These are phyloP conservation scores for Drosophila subobscura DNA, from an alignment of 1,140 invertebrate genomes.

Conservation along the genomic window DNA sequence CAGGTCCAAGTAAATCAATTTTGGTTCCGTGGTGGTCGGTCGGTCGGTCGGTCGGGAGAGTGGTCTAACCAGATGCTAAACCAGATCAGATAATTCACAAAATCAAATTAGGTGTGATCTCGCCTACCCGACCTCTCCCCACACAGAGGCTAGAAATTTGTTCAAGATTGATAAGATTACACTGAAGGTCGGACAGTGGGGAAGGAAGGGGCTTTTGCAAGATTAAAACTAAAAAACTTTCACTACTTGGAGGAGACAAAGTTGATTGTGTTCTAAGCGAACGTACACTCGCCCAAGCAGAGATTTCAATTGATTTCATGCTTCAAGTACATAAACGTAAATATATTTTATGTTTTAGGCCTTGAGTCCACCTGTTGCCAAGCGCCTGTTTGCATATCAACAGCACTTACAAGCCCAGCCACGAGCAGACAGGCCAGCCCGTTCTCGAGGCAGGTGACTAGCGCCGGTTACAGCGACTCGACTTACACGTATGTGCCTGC, in stretches of 20 bases:
- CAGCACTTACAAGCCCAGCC: constrained; percentile 8
- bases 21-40: neutral
- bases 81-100: constrained; percentile 25
- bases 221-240: too few species aligned
- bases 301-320: too few species aligned
- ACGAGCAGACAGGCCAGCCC: constrained; percentile 8
- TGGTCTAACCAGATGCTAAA: constrained; percentile 25
- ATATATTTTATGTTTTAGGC: too few species aligned
- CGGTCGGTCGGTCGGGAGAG: neutral
- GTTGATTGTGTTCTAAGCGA: too few species aligned
- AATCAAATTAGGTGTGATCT: constrained; percentile 12
- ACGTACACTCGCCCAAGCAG: too few species aligned
- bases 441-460: neutral
- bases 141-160: too few species aligned
- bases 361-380: too few species aligned
- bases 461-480: constrained; percentile 28
- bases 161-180: too few species aligned
- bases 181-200: too few species aligned
- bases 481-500: neutral
- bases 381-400: constrained; percentile 21
- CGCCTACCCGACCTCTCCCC: neutral
- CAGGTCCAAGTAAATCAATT: constrained; percentile 16
- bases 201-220: too few species aligned
- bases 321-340: too few species aligned
- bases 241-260: too few species aligned